Evolutionary conservation across 2,888 invertebrate genomes (phyloP), one percentile per base, ranked within the genome.

Genomic region (Cylindroiulus punctatus): DNA sequence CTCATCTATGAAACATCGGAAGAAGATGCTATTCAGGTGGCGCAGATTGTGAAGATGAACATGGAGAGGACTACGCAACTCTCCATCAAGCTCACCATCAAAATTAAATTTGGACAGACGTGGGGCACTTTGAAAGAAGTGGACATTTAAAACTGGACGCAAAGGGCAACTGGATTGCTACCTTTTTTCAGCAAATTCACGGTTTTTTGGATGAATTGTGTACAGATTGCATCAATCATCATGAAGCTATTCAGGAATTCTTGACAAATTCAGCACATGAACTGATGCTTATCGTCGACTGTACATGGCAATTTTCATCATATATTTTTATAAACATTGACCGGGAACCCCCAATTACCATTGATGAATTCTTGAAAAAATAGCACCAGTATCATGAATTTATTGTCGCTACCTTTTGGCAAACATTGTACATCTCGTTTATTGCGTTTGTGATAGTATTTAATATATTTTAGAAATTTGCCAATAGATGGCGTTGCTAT

Each of bases 21-120:
- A 86, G 91, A 92, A 4, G 93, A 93, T 89, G 90, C 94, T 81
- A 90, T 91, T 19, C 90, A 91, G 88, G 93, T 95, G 84, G 93
- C 93, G 0, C 91, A 90, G 87, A 92, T 95, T 84, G 91, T 98
- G 19, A 95, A 94, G 89, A 91, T 93, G 81, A 93, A 93, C 36
- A 98, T 98, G 98, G 97, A 97, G 90, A 92, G 93, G 86, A 94
- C 95, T 19, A 93, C 94, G 8, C 91, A 92, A 87, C 91, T 98
- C 40, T 93, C 93, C 85, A 95, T 98, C 3, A 94, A 95, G n/a
- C 92, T 98, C 87, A 96, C 96, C 8, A 97, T 98, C 0, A 97
- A 97, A 92, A 90, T 98, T 0, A 96, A 95, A 92, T 92, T 92
- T 83, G 98, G 98, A 0, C 91, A 92, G 86, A 94, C 95, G 44